Conservation (phyloP, 2,888 invertebrate species). For the Erebia aethiops region DNA sequence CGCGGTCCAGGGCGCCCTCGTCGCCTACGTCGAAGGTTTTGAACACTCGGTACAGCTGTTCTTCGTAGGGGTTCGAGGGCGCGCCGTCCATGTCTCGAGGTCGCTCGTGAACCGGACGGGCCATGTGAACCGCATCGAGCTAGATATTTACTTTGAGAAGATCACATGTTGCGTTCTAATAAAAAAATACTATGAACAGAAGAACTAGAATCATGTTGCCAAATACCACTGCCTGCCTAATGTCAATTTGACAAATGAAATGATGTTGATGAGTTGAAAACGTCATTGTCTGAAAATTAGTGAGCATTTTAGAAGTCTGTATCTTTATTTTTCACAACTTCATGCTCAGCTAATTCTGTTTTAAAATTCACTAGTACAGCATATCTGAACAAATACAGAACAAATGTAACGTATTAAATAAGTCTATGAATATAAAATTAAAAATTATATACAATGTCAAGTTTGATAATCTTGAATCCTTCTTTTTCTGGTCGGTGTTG, state of each 20-base stretch:
- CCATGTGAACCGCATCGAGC: slow-evolving; percentile 26
- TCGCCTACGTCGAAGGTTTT: slow-evolving; percentile 89
- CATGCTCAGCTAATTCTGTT: no score
- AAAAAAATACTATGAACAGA: slow-evolving; percentile 29
- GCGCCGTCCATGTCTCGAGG: slow-evolving; percentile 61
- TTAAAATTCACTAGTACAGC: no score
- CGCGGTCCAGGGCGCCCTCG: slow-evolving; percentile 86
- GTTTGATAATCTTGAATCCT: no score
- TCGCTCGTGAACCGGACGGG: slow-evolving; percentile 13
- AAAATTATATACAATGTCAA: no score
- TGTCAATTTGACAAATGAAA: background rate
- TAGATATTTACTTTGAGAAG: slow-evolving; percentile 28
- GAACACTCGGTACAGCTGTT: slow-evolving; percentile 91
- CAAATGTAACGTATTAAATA: no score
- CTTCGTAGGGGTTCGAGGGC: slow-evolving; percentile 89
- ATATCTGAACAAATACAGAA: no score
- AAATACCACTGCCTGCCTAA: background rate
- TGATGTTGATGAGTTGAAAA: no score
- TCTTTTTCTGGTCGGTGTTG: no score
- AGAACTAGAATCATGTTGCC: slow-evolving; percentile 19
- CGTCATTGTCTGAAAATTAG: no score
- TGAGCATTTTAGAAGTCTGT: no score
- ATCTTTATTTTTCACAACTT: no score
- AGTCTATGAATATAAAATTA: no score
- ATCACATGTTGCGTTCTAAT: slow-evolving; percentile 42